Conservation (phyloP, 2,797 vertebrate genomes). For the Phylloscopus collybita region DNA sequence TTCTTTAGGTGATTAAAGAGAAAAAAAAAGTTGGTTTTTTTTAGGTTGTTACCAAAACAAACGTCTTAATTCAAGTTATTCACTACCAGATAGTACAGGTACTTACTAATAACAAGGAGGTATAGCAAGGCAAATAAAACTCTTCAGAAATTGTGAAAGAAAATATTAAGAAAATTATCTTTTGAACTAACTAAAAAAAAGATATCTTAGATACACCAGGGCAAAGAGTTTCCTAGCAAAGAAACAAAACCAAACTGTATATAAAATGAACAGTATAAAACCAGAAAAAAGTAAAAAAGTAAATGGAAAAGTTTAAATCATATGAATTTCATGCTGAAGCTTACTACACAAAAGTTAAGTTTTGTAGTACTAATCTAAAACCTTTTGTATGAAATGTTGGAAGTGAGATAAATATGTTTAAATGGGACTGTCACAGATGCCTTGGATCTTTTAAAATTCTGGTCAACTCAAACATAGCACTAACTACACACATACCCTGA, state of each 20-base stretch:
- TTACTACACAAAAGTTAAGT: constrained; percentile 6
- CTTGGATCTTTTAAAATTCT: not conserved
- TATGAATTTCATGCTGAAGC: constrained; percentile 5
- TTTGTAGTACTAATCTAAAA: constrained; percentile 51
- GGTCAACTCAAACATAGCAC: not conserved
- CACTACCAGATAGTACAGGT: not conserved
- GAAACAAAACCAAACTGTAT: not conserved
- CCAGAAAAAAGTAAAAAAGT: not conserved
- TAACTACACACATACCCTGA: not conserved
- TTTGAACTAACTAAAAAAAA: not conserved
- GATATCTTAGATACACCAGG: not conserved
- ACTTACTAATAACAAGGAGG: not conserved
- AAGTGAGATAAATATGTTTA: constrained; percentile 48
- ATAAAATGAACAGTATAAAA: not conserved
- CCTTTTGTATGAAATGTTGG: constrained; percentile 38
- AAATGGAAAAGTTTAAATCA: not conserved
- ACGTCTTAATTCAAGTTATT: not conserved
- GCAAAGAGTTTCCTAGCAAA: not conserved
- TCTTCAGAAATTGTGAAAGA: not conserved
- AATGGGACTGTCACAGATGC: constrained; percentile 25
- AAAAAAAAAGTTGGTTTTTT: not conserved
- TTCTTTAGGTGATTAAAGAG: not conserved
- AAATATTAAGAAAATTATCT: not conserved
- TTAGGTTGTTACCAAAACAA: not conserved
- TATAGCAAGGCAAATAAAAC: not conserved